Conservation (phyloP, 1,140 invertebrate genomes). For the Trachymyrmex septentrionalis region DNA sequence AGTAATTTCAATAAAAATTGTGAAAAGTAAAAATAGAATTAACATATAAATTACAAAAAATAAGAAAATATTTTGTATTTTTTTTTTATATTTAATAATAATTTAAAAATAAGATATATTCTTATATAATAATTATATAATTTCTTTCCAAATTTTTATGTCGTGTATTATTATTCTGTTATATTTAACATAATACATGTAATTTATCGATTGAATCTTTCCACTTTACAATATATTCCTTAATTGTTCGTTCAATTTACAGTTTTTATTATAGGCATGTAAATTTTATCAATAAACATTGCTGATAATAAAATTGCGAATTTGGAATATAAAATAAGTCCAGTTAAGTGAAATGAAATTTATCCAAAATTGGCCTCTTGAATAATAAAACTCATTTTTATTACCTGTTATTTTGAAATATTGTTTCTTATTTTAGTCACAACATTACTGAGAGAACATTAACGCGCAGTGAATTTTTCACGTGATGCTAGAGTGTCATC, state of each 20-base stretch:
- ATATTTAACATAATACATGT: neutral
- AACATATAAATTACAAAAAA: neutral
- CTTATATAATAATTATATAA: neutral
- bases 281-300: neutral
- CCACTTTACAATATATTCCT: neutral
- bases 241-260: neutral
- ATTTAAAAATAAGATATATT: neutral
- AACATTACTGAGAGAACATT: neutral
- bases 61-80: neutral
- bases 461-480: neutral
- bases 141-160: neutral
- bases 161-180: neutral
- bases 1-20: neutral
- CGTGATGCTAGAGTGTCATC: neutral
- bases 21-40: neutral
- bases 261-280: neutral
- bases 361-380: neutral
- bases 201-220: neutral
- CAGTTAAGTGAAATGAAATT: neutral
- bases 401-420: neutral
- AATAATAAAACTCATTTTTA: neutral
- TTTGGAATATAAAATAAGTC: neutral
- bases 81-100: neutral
- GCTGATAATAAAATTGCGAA: neutral
- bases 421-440: neutral